These are phyloP conservation scores for Morinoia aosen DNA, from an alignment of 2,888 invertebrate species.

Conservation along the genomic window DNA sequence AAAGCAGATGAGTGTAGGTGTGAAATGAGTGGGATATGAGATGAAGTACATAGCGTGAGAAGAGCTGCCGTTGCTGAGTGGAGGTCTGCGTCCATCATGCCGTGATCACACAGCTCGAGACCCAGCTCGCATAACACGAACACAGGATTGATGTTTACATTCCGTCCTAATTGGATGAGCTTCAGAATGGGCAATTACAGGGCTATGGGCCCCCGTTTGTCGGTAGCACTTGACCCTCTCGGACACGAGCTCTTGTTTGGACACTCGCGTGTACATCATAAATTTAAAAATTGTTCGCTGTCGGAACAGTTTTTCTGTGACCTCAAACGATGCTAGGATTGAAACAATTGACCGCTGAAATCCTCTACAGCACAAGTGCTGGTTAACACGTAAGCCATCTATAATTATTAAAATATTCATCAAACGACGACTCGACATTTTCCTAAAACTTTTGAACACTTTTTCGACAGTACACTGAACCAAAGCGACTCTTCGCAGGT, in stretches of 20 bases:
- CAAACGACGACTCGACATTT: too few species aligned
- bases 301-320: background rate
- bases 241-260: background rate
- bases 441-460: too few species aligned
- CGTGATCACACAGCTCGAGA: background rate
- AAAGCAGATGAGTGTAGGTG: background rate
- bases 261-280: background rate
- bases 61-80: background rate
- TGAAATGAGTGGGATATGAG: background rate
- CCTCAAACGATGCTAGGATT: background rate
- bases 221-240: background rate
- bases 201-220: background rate
- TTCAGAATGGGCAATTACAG: background rate
- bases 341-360: background rate
- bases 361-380: background rate
- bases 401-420: too few species aligned
- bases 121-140: background rate
- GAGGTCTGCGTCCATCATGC: background rate
- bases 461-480: too few species aligned
- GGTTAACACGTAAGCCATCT: background rate
- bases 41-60: background rate
- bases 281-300: background rate
- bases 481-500: too few species aligned
- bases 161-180: background rate
- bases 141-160: background rate